Base-by-base conservation (phyloP, 2,797 vertebrate species). In the Miopithecus talapoin region DNA sequence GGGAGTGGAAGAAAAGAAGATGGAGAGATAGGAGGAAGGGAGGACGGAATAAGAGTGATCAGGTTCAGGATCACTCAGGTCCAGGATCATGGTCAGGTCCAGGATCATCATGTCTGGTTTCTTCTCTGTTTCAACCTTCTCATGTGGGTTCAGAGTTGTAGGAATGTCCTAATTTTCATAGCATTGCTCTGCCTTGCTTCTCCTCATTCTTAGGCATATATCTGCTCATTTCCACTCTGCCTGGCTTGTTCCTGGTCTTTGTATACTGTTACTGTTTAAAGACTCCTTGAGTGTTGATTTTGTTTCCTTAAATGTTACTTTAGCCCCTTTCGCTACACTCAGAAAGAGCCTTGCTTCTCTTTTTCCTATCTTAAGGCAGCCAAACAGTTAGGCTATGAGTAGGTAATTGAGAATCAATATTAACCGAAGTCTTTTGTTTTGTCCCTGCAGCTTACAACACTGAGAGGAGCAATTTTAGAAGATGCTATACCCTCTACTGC, bases 401-500 rank as follows among this genome's bases (percentile, higher is more conserved):
- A 83, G 48, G 13, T 87, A 89, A 36, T 8, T 30, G 74, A 75
- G 30, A 92, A 17, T 97, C 84, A 86, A 16, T 28, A 2, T 61
- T 97, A 72, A 97, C 1, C 74, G 28, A 68, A 46, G 24, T 95
- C 84, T 93, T 68, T 0, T 43, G 3, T 30, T 61, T 97, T 85
- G 5, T 48, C 79, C 41, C 83, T 19, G 14, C 97, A 99, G 99
- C 99, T 99, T 89, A 99, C 99, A 33, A 99, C 99, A 0, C 99
- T 99, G 57, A 99, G 99, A 84, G 99, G 99, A 94, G 99, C 99
- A 24, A 99, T 99, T 98, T 98, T 99, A 95, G 99, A 99, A 98
- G 99, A 99, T n/a, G 99, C 99, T 8, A 99, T 99, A 64, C 99
- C 99, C 46, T 99, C 99, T 94, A 99, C 99, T 0, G 99, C 99